Base-by-base conservation (phyloP, 2,113 vertebrate species). In the Dryoscopus gambensis region DNA sequence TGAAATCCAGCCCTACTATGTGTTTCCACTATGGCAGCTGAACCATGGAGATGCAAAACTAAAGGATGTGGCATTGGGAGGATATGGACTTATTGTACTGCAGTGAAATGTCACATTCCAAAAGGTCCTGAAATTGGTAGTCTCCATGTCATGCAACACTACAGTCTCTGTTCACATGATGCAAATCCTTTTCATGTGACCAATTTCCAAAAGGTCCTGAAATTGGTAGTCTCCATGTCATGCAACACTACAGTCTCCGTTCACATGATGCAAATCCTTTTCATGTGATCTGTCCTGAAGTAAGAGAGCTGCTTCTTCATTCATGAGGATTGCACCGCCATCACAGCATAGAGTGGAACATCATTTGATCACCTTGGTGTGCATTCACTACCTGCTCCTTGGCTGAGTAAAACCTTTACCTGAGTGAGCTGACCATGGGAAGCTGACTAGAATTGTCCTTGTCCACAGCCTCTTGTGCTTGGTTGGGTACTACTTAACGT, bases 91-190 rank as follows among this genome's bases (percentile, higher is more conserved):
- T 89, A 2, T 73, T 96, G 96, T 94, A 67, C 97, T 93, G 84
- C 27, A 87, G 95, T 80, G 93, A 98, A 99, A 99, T 98, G 98
- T 98, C 98, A 97, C 96, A 70, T 98, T 98, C 94, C 94, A 79
- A 81, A 97, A 97, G 79, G 93, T 85, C 96, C 95, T 97, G 95
- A 95, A 96, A 97, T 96, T 40, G 92, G 86, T 93, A 84, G 84
- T 93, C 80, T 92, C 57, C 35, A 35, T 95, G 97, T 98, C 96
- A 77, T 76, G 95, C 96, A 96, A 42, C n/a, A 19, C 92, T 84
- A 86, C 73, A 74, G 92, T 92, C 81, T 96, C 85, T 80, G 55
- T 84, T 97, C 97, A 96, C 94, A 96, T 94, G 97, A 97, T 97
- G 50, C 50, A 30, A 95, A 89, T 74, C 87, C 90, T n/a, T n/a